A percentile compares a stretch with the other conserved stretches of the same genome.
Conservation (phyloP, 1,140 invertebrate species). For the Gonioctena quinquepunctata region DNA sequence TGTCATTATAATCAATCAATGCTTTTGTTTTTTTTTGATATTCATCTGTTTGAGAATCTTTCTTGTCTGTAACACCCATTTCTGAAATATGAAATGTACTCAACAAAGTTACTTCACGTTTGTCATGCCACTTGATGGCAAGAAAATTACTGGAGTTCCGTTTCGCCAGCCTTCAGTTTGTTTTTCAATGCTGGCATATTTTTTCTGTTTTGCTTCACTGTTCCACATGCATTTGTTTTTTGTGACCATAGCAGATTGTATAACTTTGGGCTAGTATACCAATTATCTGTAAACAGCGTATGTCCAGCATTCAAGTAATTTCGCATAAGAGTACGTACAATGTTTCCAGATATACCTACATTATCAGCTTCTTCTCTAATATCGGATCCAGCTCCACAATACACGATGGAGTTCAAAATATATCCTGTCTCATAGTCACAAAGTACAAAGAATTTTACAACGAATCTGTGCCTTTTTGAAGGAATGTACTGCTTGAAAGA, state of each 20-base stretch:
- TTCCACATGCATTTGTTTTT: constrained; percentile 45
- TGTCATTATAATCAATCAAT: constrained; percentile 45
- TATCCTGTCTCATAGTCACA: constrained; percentile 13
- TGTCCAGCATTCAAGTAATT: constrained; percentile 46
- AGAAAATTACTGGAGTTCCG: constrained; percentile 36
- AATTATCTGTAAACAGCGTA: constrained; percentile 52
- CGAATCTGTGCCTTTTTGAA: constrained; percentile 38
- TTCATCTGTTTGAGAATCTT: constrained; percentile 21
- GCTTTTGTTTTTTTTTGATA: constrained; percentile 36
- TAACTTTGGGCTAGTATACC: constrained; percentile 49
- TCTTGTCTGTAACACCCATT: constrained; percentile 26
- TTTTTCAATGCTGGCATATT: constrained; percentile 42
- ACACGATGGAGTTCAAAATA: constrained; percentile 23
- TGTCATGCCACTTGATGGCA: constrained; percentile 46
- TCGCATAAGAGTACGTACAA: constrained; percentile 46
- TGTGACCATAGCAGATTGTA: constrained; percentile 10
- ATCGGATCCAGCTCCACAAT: neutral
- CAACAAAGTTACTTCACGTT: constrained; percentile 43
- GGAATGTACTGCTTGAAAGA: constrained; percentile 53
- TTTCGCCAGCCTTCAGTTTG: constrained; percentile 29
- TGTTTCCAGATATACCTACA: constrained; percentile 39
- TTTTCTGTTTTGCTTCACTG: constrained; percentile 44
- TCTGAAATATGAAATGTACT: constrained; percentile 33
- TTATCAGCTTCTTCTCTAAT: neutral
- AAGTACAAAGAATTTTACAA: constrained; percentile 21